These are phyloP conservation scores for Potamarius usumacintae DNA, from an alignment of 2,113 vertebrate genomes.

Conservation along the genomic window DNA sequence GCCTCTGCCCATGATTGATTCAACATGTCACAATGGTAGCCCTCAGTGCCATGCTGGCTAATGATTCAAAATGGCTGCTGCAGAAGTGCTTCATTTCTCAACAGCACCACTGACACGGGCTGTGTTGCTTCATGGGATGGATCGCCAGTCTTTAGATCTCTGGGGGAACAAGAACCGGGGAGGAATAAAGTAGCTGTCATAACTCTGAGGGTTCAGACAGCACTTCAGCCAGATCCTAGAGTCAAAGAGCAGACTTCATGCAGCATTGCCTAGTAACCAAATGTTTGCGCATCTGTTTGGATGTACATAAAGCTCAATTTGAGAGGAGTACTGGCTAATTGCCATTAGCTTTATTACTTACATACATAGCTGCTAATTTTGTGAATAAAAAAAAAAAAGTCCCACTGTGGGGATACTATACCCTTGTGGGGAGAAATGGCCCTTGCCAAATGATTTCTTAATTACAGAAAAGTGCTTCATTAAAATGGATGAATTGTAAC, in stretches of 20 bases:
- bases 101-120: neutral
- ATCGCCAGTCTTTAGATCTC: conserved; percentile 33
- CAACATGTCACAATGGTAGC: conserved; percentile 44
- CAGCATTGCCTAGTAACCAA: conserved; percentile 23
- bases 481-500: neutral
- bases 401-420: neutral
- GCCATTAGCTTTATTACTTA: conserved; percentile 7
- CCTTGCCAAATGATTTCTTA: neutral
- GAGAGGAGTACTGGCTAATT: conserved; percentile 18
- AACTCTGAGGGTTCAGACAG: conserved; percentile 13
- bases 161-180: conserved; percentile 10
- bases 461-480: neutral
- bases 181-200: conserved; percentile 37
- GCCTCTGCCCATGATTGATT: conserved; percentile 52
- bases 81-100: conserved; percentile 7
- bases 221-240: neutral
- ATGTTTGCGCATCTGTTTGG: conserved; percentile 14
- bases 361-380: conserved; percentile 6
- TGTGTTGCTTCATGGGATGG: conserved; percentile 17
- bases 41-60: conserved; percentile 57
- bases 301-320: conserved; percentile 7
- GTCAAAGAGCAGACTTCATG: conserved; percentile 4
- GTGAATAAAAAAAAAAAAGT: neutral
- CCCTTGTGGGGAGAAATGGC: conserved; percentile 8
- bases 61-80: conserved; percentile 67